Evolutionary conservation across 2,113 vertebrate species (phyloP).

Genomic region (Melanostigma gelatinosum): DNA sequence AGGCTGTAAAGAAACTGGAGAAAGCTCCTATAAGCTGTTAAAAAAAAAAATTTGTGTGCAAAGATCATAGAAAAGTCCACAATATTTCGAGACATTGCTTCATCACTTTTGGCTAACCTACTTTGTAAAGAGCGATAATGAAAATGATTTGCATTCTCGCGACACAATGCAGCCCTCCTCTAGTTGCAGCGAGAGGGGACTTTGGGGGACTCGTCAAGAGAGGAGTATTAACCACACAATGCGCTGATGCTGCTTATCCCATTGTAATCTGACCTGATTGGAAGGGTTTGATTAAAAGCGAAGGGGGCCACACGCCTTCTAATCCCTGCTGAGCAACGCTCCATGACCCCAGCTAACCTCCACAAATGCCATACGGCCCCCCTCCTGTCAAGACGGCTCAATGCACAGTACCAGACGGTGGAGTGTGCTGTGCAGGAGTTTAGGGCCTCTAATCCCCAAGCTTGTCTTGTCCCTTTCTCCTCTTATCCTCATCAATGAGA

Average conservation of each 20-base stretch:
- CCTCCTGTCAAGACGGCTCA: conserved; percentile 70
- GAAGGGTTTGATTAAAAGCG: conserved; percentile 81
- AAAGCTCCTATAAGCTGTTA: conserved; percentile 15
- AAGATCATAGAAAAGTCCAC: background rate
- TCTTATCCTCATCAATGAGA: conserved; percentile 76
- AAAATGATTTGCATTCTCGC: conserved; percentile 47
- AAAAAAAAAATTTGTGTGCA: conserved; percentile 3
- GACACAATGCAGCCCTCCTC: conserved; percentile 17
- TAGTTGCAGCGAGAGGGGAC: conserved; percentile 9
- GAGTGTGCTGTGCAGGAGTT: conserved; percentile 70
- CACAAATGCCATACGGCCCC: conserved; percentile 64
- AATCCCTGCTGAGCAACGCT: conserved; percentile 74
- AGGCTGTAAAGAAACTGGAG: conserved; percentile 8
- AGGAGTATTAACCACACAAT: conserved; percentile 69
- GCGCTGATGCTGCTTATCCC: conserved; percentile 69
- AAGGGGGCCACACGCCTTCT: conserved; percentile 76
- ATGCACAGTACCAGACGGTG: conserved; percentile 68
- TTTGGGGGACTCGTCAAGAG: conserved; percentile 46
- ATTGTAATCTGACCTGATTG: conserved; percentile 82
- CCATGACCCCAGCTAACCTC: conserved; percentile 65
- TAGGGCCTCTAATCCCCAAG: conserved; percentile 74
- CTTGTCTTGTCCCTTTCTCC: conserved; percentile 75
- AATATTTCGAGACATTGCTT: conserved; percentile 22
- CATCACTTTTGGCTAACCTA: conserved; percentile 13
- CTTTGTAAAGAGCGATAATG: conserved; percentile 33